These are phyloP conservation scores for Corbicula japonica DNA, from an alignment of 2,888 invertebrate genomes.

Conservation along the genomic window DNA sequence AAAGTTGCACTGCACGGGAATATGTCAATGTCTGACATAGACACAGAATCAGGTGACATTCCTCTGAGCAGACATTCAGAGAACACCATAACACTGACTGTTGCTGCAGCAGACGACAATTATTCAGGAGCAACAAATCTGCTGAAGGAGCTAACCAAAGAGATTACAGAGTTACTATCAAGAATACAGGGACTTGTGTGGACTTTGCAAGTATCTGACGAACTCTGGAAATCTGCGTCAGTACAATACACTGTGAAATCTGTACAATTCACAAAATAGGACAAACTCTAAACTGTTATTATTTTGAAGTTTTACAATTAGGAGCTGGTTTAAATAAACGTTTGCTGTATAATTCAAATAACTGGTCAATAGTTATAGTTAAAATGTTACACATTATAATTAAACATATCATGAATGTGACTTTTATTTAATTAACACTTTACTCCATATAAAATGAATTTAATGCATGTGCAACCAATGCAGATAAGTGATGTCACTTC, in stretches of 20 bases:
- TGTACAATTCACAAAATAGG: conserved; percentile 53
- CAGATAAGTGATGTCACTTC: no score
- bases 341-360: no score
- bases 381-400: no score
- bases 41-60: conserved; percentile 39
- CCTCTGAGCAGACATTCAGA: conserved; percentile 34
- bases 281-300: no score
- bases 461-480: no score
- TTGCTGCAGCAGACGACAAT: conserved; percentile 45
- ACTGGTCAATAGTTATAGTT: no score
- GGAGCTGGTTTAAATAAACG: no score
- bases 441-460: no score
- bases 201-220: conserved; percentile 62
- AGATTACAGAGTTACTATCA: conserved; percentile 70
- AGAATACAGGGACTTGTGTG: conserved; percentile 77
- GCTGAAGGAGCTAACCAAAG: conserved; percentile 72
- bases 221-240: conserved; percentile 62
- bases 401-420: no score
- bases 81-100: conserved; percentile 37
- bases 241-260: conserved; percentile 46
- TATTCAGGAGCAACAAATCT: conserved; percentile 59
- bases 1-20: conserved; percentile 61
- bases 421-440: no score
- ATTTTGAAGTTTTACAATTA: no score
- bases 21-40: conserved; percentile 20